These are phyloP conservation scores for Drosophila merina DNA, from an alignment of 2,888 invertebrate species.

Conservation along the genomic window DNA sequence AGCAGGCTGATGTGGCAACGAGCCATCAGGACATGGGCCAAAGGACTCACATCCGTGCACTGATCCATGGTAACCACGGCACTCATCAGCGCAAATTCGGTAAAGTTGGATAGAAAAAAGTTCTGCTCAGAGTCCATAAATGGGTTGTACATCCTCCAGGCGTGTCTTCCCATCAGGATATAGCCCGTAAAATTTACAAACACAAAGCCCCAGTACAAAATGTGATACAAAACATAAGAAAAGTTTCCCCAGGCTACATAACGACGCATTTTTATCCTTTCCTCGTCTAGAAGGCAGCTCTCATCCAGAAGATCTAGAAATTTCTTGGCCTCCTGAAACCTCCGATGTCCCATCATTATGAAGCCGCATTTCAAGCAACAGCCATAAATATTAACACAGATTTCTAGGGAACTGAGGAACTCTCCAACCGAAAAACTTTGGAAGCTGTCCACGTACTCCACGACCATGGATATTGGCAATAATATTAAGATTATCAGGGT, in stretches of 20 bases:
- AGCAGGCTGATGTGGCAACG: conserved; percentile 46
- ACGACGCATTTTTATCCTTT: conserved; percentile 25
- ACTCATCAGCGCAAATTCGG: conserved; percentile 42
- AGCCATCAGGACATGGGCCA: conserved; percentile 33
- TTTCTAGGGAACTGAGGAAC: conserved; percentile 63
- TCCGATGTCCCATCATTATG: conserved; percentile 36
- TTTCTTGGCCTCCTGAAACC: conserved; percentile 34
- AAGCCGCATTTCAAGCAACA: conserved; percentile 38
- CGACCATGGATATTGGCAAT: conserved; percentile 35
- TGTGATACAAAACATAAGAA: conserved; percentile 25
- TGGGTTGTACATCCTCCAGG: conserved; percentile 55
- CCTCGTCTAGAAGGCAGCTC: conserved; percentile 20
- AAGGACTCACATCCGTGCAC: conserved; percentile 49
- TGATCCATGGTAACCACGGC: conserved; percentile 36
- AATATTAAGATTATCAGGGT: conserved; percentile 12
- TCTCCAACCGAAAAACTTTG: conserved; percentile 54
- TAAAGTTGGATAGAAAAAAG: conserved; percentile 36
- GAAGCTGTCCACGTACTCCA: conserved; percentile 39
- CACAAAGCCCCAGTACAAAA: conserved; percentile 34
- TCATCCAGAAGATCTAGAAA: conserved; percentile 49
- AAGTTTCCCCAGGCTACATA: conserved; percentile 35
- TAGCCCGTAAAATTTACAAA: conserved; percentile 24
- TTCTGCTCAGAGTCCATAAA: conserved; percentile 4
- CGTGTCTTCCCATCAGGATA: conserved; percentile 23
- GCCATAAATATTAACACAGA: conserved; percentile 45